These are phyloP conservation scores for Leucopsar rothschildi DNA, from an alignment of 2,113 vertebrate genomes.

Conservation along the genomic window DNA sequence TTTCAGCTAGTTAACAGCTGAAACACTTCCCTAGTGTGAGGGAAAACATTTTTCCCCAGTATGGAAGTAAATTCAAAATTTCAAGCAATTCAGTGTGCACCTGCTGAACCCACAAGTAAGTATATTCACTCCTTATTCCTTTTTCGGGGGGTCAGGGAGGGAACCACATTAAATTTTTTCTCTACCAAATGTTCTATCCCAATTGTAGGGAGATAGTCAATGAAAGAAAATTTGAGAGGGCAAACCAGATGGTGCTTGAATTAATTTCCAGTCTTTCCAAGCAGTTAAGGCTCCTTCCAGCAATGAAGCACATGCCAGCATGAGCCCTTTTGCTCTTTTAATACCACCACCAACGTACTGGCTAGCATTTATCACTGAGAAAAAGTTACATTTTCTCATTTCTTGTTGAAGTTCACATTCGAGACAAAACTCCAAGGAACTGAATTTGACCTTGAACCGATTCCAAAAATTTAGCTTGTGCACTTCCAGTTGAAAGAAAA, in stretches of 20 bases:
- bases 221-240: not conserved
- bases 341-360: not conserved
- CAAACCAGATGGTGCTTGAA: not conserved
- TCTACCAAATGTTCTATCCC: not conserved
- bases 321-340: not conserved
- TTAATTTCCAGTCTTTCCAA: not conserved
- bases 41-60: not conserved
- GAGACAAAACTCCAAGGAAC: slow-evolving; percentile 51
- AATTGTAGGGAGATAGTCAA: not conserved
- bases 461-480: slow-evolving; percentile 44
- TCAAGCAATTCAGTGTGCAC: not conserved
- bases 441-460: slow-evolving; percentile 59
- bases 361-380: not conserved
- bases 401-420: slow-evolving; percentile 3
- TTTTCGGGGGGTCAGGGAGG: not conserved
- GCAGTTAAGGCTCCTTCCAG: not conserved
- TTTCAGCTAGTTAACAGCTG: not conserved
- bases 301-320: not conserved
- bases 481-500: slow-evolving; percentile 61
- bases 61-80: not conserved
- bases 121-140: not conserved
- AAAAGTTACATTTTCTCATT: not conserved
- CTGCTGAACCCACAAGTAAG: not conserved
- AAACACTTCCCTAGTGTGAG: not conserved
- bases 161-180: not conserved